phyloP scores from a whole-genome alignment of 2,888 invertebrate species.

The Trachelus iudaicus region DNA sequence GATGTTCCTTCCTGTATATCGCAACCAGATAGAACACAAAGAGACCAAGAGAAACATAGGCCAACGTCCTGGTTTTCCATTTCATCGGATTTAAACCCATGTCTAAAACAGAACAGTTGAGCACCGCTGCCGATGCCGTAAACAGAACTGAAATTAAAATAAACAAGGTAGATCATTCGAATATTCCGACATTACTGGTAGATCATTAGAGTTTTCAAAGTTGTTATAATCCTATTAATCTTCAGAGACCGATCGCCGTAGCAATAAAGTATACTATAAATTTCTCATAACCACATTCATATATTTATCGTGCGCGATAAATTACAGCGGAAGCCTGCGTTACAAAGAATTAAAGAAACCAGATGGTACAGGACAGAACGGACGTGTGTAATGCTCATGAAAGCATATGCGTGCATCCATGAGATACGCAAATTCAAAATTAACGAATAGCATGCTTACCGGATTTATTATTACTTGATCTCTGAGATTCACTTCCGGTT shows the following conservation, averaged over 20 bases:
- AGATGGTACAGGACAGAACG: neutral
- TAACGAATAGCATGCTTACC: neutral
- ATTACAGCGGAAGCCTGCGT: neutral
- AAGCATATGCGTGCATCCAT: neutral
- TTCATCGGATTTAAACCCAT: slow-evolving; percentile 58
- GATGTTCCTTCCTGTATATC: slow-evolving; percentile 50
- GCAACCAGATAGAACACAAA: slow-evolving; percentile 45
- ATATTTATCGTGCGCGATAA: neutral
- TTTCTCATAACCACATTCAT: neutral
- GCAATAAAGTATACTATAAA: neutral
- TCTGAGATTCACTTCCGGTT: neutral
- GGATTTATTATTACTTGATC: neutral
- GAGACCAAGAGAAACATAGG: slow-evolving; percentile 35
- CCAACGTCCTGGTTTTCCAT: slow-evolving; percentile 55
- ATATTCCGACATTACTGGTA: neutral
- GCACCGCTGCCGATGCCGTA: neutral
- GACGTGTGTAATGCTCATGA: neutral
- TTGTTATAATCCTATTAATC: neutral
- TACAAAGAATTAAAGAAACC: neutral
- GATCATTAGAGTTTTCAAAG: neutral
- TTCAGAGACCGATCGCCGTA: neutral
- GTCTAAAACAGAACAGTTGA: slow-evolving; percentile 22
- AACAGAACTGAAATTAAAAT: slow-evolving; percentile 1
- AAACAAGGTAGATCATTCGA: neutral
- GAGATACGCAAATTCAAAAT: neutral